Base-by-base conservation (phyloP, 2,797 vertebrate species). In the Molossus alvarezi region DNA sequence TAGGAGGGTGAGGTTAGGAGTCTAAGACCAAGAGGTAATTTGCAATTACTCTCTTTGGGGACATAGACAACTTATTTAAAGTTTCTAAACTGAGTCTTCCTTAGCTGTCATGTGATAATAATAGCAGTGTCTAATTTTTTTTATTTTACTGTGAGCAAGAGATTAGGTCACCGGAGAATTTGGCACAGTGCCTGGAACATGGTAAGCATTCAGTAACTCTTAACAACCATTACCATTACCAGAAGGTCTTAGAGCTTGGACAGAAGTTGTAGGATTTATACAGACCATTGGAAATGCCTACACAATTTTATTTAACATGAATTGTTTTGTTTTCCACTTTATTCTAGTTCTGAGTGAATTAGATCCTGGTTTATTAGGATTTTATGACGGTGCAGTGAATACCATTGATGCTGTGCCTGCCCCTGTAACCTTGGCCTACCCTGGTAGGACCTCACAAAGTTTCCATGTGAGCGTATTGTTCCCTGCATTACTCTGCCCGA, bases 321-420 rank as follows among this genome's bases (percentile, higher is more conserved):
- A 88, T 51, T 91, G n/a, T 85, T 80, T 92, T 53, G 13, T 82
- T 93, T 91, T 82, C 17, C 9, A 71, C n/a, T 58, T 81, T 58
- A 62, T 76, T 91, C 80, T 85, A 53, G 29, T 14, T 91, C 65
- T 65, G 10, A n/a, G 10, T 72, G 62, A 65, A 58, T 20, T 58
- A 41, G 5, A 48, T 75, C 5, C 18, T 87, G 41, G 21, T 75
- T 75, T 65, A 33, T 76, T 72, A 67, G 27, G 17, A 64, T 51
- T 90, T 90, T n/a, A 82, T 64, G 37, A 82, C 3, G 29, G 57
- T 51, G 21, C 3, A 29, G 41, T 8, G 9, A 72, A 58, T 83
- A 21, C 29, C 51, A 12, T 62, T 75, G 53, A 57, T 64, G 13
- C 18, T 21, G 4, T 37, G 33, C 5, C 29, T 41, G 0, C 29